Evolutionary conservation across 2,888 invertebrate species (phyloP).

Genomic region (Tenodera sinensis): DNA sequence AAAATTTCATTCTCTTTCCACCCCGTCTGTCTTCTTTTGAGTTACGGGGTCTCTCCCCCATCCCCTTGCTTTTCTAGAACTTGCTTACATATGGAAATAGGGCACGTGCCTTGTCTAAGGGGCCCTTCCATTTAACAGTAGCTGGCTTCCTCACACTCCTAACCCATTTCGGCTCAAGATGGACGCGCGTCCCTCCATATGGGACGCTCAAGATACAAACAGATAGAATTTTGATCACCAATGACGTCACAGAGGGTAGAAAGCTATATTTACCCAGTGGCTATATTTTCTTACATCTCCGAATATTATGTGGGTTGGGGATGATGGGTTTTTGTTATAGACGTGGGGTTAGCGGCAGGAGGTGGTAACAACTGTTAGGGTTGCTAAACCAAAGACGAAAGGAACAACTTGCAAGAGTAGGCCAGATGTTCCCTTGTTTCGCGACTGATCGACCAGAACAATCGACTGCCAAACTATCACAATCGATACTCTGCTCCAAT

Average conservation of each 20-base stretch:
- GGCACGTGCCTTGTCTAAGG: conserved; percentile 25
- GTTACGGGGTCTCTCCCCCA: neutral
- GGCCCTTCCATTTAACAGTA: neutral
- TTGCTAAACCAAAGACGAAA: neutral
- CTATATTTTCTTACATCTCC: conserved; percentile 9
- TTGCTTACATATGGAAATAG: conserved; percentile 27
- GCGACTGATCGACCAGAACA: neutral
- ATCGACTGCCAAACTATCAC: neutral
- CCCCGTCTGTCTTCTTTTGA: neutral
- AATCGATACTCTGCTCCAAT: neutral
- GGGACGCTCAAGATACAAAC: neutral
- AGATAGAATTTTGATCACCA: conserved; percentile 3
- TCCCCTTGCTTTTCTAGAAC: neutral
- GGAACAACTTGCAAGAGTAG: neutral
- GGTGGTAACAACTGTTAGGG: neutral
- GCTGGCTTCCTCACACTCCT: neutral
- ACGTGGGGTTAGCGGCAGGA: neutral
- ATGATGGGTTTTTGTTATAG: neutral
- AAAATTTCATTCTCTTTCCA: neutral
- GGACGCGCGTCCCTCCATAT: neutral
- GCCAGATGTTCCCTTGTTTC: neutral
- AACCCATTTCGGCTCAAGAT: conserved; percentile 15
- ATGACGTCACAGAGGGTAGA: neutral
- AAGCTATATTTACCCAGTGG: conserved; percentile 4
- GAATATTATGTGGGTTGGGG: neutral